A percentile compares a stretch with the other conserved stretches of the same genome.
These are phyloP conservation scores for Aporophyla nigra DNA, from an alignment of 2,888 invertebrate genomes.

Conservation along the genomic window DNA sequence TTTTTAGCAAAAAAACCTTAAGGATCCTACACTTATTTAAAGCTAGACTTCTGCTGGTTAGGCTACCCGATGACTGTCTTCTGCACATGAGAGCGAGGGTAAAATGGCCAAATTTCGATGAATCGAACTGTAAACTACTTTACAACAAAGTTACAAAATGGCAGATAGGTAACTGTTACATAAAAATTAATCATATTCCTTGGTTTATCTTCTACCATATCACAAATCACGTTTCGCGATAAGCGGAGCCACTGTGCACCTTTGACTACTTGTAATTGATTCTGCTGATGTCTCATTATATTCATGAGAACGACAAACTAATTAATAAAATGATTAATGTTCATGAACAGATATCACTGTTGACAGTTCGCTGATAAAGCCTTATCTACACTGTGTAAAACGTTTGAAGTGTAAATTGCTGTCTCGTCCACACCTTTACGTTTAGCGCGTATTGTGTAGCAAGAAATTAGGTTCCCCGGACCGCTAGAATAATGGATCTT, in stretches of 20 bases:
- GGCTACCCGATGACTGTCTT: too few relatives aligned
- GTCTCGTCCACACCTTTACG: constrained; percentile 26
- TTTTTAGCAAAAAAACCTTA: not conserved
- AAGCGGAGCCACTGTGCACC: constrained; percentile 62
- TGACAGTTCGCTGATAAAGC: constrained; percentile 60
- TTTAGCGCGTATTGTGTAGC: constrained; percentile 31
- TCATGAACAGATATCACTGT: constrained; percentile 57
- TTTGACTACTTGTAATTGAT: constrained; percentile 59
- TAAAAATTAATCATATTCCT: constrained; percentile 15
- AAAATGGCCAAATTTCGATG: not conserved
- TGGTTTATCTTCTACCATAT: constrained; percentile 41
- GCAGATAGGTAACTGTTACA: not conserved
- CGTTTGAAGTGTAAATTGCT: constrained; percentile 49
- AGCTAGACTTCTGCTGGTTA: not conserved
- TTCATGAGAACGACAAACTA: constrained; percentile 67
- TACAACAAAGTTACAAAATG: not conserved
- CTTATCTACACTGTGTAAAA: constrained; percentile 55
- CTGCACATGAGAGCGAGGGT: not conserved
- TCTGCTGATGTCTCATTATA: constrained; percentile 58
- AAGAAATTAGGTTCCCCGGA: constrained; percentile 21
- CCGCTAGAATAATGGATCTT: constrained; percentile 13
- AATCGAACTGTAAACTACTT: not conserved
- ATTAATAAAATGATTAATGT: constrained; percentile 66
- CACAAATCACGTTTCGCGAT: constrained; percentile 64
- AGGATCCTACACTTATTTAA: not conserved